phyloP scores from a whole-genome alignment of 2,888 invertebrate species.

The Cheilosia vulpina region DNA sequence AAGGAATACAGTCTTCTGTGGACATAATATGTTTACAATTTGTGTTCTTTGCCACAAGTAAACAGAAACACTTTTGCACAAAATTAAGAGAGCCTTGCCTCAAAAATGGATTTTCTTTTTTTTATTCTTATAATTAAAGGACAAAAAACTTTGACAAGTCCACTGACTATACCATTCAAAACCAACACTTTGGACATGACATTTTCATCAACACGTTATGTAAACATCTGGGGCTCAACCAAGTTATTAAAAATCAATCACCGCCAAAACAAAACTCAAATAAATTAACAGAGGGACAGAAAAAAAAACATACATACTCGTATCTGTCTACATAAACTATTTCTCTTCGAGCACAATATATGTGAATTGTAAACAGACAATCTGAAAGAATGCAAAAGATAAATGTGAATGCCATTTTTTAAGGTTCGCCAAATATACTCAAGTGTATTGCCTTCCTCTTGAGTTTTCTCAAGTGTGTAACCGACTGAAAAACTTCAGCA shows the following conservation, averaged over 20 bases:
- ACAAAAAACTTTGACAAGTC: no score
- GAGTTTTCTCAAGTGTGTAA: constrained; percentile 29
- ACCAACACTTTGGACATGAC: background rate
- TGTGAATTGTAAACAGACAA: constrained; percentile 61
- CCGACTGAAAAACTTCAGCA: constrained; percentile 12
- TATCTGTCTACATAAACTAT: constrained; percentile 26
- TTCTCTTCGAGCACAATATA: constrained; percentile 33
- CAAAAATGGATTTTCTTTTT: no score
- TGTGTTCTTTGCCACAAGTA: no score
- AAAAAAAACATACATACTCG: constrained; percentile 28
- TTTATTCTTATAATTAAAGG: no score
- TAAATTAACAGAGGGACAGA: constrained; percentile 48
- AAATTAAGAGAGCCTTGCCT: no score
- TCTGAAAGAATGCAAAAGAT: constrained; percentile 53
- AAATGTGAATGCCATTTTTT: constrained; percentile 36
- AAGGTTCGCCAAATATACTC: constrained; percentile 46
- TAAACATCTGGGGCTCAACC: background rate
- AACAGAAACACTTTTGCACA: no score
- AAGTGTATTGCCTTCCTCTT: constrained; percentile 34
- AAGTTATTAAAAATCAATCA: constrained; percentile 65
- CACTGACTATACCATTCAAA: no score
- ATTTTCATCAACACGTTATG: no score
- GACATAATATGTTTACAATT: no score
- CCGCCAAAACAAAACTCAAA: constrained; percentile 43
- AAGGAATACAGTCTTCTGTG: no score